phyloP scores from a whole-genome alignment of 2,797 vertebrate species.

The Ficedula albicollis region DNA sequence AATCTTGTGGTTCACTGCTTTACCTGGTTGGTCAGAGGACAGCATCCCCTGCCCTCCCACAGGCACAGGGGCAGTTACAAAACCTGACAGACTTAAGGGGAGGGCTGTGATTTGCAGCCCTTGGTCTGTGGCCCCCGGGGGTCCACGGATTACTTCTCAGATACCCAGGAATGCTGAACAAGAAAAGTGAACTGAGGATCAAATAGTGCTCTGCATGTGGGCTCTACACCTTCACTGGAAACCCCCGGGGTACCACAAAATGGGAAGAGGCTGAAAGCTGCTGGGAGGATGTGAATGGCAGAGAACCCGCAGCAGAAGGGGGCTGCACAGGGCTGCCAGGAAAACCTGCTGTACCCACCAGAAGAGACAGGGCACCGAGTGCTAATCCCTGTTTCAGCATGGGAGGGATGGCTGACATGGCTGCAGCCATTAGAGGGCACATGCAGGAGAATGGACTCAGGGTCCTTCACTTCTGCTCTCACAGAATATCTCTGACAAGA shows the following conservation, averaged over 20 bases:
- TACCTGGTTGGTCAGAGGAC: background rate
- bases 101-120: background rate
- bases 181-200: slow-evolving; percentile 33
- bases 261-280: background rate
- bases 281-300: background rate
- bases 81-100: background rate
- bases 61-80: background rate
- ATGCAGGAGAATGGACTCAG: background rate
- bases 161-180: slow-evolving; percentile 4
- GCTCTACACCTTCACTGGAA: background rate
- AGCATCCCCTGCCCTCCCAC: background rate
- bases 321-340: background rate
- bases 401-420: background rate
- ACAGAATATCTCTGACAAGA: background rate
- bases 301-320: fast-evolving
- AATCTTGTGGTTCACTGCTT: background rate
- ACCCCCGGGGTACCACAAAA: background rate
- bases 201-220: background rate
- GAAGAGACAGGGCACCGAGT: background rate
- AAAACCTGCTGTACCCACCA: background rate
- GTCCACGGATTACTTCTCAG: background rate
- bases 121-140: background rate
- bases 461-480: background rate
- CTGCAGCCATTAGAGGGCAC: background rate
- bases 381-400: background rate